phyloP scores from a whole-genome alignment of 92 coral and sea anemone genomes.

The Paragorgia papillata region DNA sequence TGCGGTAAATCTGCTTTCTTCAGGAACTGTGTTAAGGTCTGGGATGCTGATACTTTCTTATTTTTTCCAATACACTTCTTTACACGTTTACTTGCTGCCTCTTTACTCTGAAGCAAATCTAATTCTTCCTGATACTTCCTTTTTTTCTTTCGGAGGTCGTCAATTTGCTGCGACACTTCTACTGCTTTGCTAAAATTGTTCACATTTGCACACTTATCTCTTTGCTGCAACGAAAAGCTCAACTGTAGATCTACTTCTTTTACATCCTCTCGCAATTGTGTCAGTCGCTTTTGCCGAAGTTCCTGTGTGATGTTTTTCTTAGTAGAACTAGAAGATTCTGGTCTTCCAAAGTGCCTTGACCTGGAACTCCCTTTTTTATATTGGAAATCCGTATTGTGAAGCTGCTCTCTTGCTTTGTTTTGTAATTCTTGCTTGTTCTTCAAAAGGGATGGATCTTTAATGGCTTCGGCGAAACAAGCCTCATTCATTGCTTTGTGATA shows the following conservation, averaged over 20 bases:
- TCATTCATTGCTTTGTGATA: conserved; percentile 56
- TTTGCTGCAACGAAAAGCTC: conserved; percentile 33
- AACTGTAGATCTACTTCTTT: conserved; percentile 52
- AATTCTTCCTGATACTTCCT: conserved; percentile 52
- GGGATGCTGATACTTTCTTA: conserved; percentile 32
- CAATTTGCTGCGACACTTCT: conserved; percentile 56
- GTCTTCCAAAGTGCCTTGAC: conserved; percentile 18
- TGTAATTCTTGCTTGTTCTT: conserved; percentile 36
- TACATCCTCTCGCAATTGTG: conserved; percentile 52
- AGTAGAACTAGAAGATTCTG: not conserved
- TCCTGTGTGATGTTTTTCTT: conserved; percentile 35
- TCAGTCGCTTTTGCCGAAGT: conserved; percentile 44
- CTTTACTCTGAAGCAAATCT: conserved; percentile 43
- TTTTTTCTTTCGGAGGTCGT: no score
- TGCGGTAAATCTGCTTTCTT: not conserved
- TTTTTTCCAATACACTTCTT: conserved; percentile 32
- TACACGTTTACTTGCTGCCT: conserved; percentile 23
- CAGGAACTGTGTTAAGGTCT: not conserved
- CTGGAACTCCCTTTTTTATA: conserved; percentile 29
- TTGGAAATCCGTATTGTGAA: conserved; percentile 41
- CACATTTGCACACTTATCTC: conserved; percentile 52
- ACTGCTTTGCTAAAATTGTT: conserved; percentile 55
- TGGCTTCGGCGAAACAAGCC: conserved; percentile 41
- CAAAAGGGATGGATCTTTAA: conserved; percentile 50
- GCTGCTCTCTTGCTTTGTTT: conserved; percentile 43